Evolutionary conservation across 1,140 invertebrate genomes (phyloP).

Genomic region (Stenopsyche tienmushanensis): DNA sequence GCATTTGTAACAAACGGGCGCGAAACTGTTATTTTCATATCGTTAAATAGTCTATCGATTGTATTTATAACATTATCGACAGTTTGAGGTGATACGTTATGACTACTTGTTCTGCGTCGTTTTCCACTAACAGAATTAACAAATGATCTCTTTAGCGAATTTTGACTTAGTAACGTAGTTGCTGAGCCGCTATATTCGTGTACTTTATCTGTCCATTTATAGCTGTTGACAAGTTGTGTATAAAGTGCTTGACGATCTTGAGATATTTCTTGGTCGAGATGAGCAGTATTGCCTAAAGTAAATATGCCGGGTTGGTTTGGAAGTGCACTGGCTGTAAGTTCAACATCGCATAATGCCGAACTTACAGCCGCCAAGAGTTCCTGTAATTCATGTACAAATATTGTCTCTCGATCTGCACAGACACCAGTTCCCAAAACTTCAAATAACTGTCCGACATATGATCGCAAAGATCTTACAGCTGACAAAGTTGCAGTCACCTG

Average conservation of each 20-base stretch:
- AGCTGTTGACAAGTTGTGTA: conserved; percentile 80
- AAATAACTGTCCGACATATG: conserved; percentile 80
- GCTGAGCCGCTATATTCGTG: conserved; percentile 83
- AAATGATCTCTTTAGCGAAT: conserved; percentile 82
- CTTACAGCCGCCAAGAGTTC: conserved; percentile 73
- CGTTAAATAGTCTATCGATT: conserved; percentile 69
- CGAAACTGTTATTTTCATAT: conserved; percentile 74
- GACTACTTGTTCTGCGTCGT: conserved; percentile 74
- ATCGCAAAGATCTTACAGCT: conserved; percentile 72
- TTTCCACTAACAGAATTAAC: conserved; percentile 73
- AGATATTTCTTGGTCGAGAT: conserved; percentile 82
- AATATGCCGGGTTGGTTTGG: conserved; percentile 74
- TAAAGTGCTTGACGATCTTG: conserved; percentile 85
- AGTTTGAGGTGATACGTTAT: conserved; percentile 81
- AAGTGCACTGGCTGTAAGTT: conserved; percentile 65
- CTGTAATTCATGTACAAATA: conserved; percentile 77
- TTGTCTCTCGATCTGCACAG: conserved; percentile 70
- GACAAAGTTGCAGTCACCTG: conserved; percentile 72
- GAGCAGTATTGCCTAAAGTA: conserved; percentile 78
- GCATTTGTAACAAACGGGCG: conserved; percentile 78
- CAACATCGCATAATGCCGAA: conserved; percentile 75
- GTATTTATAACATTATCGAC: conserved; percentile 74
- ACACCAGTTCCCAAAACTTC: conserved; percentile 77
- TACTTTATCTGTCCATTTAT: conserved; percentile 90
- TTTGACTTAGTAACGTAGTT: conserved; percentile 72